These are phyloP conservation scores for Theonella swinhoei DNA, from an alignment of 37 sponge, comb jelly and placozoan species.

Conservation along the genomic window DNA sequence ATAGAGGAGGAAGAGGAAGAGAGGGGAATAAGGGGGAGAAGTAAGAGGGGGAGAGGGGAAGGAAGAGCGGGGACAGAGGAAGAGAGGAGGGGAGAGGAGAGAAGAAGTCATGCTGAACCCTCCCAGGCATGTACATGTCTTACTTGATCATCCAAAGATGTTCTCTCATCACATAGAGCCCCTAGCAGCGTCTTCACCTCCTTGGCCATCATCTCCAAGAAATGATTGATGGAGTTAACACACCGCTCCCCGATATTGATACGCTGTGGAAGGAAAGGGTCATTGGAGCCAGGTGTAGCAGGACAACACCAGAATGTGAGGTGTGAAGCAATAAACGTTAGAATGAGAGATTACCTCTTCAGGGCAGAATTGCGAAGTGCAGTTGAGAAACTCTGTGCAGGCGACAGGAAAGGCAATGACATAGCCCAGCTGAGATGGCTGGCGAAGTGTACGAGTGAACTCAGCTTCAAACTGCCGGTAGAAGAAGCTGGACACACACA, in stretches of 20 bases:
- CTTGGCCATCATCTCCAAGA: constrained; percentile 83
- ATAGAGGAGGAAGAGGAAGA: not conserved
- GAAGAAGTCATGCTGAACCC: not conserved
- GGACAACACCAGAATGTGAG: no score
- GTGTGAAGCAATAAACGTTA: no score
- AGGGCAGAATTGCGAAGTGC: constrained; percentile 71
- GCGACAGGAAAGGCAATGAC: constrained; percentile 83
- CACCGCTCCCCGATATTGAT: constrained; percentile 79
- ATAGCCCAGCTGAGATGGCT: constrained; percentile 30
- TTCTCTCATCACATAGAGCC: not conserved
- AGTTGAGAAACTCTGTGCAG: constrained; percentile 81
- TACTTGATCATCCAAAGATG: constrained; percentile 15
- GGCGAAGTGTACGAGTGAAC: constrained; percentile 59
- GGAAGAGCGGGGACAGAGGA: not conserved
- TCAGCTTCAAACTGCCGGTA: constrained; percentile 53
- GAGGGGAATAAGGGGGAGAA: not conserved
- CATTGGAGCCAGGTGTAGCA: no score
- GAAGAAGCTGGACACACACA: constrained; percentile 66
- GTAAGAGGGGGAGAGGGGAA: constrained; percentile 5
- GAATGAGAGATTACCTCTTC: no score
- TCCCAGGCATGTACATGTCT: no score
- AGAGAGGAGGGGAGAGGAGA: not conserved
- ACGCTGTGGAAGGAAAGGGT: constrained; percentile 27
- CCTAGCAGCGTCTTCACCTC: constrained; percentile 51
- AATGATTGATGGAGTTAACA: constrained; percentile 82